Base-by-base conservation (phyloP, 1,140 invertebrate species). In the Diorhabda carinulata region DNA sequence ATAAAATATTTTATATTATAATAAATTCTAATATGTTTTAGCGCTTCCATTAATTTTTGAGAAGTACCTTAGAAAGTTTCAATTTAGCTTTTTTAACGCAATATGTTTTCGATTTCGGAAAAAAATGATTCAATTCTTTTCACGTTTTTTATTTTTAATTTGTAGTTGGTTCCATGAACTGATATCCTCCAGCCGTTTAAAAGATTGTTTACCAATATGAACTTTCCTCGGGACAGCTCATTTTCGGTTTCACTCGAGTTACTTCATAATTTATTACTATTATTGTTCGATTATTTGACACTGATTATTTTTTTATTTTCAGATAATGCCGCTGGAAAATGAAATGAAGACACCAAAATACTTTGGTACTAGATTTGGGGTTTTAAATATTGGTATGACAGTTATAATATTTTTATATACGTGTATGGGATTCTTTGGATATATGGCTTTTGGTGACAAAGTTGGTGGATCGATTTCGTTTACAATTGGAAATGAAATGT, bases 321-420 rank as follows among this genome's bases (percentile, higher is more conserved):
- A 94, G 92, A 91, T 95, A 57, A 85, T 95, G 78, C 93, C 93
- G 0, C 77, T 95, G 69, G 91, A 95, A 78, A 94, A 94, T 76
- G 91, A 93, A 78, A 95, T 96, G 93, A 90, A 89, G 76, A 87
- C 86, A 0, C 92, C 92, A 0, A 84, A 87, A 77, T 81, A 81
- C 8, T 94, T 95, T 81, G 87, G 86, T 0, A 88, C 87, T 9
- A 80, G 83, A 5, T 70, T 41, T 66, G 93, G 93, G 4, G 91
- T 95, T 0, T 77, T 95, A 2, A 93, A 94, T 77, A 83, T 87
- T 2, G 89, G 89, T 3, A 94, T 96, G 93, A 76, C 86, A 2
- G 81, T 85, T 2, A 92, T 94, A 52, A 85, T 90, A 3, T 70
- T 84, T 5, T 76, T 94, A 3, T 95, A 94, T 76, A 86, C 90